Evolutionary conservation across 2,888 invertebrate genomes (phyloP), one percentile per base, ranked within the genome.

Genomic region (Caenorhabditis auriculariae): DNA sequence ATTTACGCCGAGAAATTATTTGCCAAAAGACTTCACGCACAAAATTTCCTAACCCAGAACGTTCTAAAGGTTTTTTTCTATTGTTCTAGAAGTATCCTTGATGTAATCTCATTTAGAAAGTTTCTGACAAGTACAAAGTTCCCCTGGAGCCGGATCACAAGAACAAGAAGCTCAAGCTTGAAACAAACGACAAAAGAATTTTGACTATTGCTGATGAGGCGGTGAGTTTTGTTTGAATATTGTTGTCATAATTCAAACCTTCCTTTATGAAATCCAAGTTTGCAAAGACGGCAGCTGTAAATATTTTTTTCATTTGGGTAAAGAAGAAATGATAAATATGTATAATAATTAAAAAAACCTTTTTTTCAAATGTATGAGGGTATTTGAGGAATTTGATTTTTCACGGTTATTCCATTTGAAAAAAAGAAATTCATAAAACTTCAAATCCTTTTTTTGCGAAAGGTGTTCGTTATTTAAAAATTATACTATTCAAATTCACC

Each of bases 1-100:
- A 46, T 78, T 38, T 72, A 71, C 51, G 76, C 78, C 3, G 78
- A 78, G 45, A 72, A 69, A 42, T 42, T 78, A 46, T 72, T 76
- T 39, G 75, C 78, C 2, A 66, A 69, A 24, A 63, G 78, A 21
- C 46, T 77, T 26, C 75, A 78, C 54, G 74, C 73, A 2, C 72
- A 68, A 38, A 76, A 74, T 43, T 74, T 71, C 50, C 62, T 78
- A 39, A 70, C 73, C 0, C 62, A 64, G 17, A 65, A 60, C 19
- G 58, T 77, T 29, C 38, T 77, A 15, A 61, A 75, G 59, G 77
- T 74, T 21, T 19, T 19, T 48, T 32, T 45, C 15, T 29, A 41
- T 17, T 4, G 23, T 28, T 41, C 26, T 12, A 12, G 44, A 17
- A 21, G n/a, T 21, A 7, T 21, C 27, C 32, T 24, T 21, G 3